These are phyloP conservation scores for Flexamia atlantica DNA, from an alignment of 2,888 invertebrate genomes.

Conservation along the genomic window DNA sequence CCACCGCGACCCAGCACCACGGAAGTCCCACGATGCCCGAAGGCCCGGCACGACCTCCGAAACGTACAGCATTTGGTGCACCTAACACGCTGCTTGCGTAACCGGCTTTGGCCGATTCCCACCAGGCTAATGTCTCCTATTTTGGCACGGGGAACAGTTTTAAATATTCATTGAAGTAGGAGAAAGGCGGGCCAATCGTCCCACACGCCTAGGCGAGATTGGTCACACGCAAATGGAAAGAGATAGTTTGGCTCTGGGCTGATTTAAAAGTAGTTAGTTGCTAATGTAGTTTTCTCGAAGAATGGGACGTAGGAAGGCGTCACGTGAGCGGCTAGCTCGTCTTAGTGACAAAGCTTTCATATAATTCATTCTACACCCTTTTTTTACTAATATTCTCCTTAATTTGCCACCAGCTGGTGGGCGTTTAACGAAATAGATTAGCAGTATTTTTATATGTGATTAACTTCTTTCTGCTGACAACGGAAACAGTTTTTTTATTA, in stretches of 20 bases:
- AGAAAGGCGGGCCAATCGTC: conserved; percentile 5
- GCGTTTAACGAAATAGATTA: no score
- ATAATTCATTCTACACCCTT: no score
- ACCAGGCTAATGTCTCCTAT: conserved; percentile 24
- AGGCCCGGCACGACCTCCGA: neutral
- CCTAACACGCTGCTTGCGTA: neutral
- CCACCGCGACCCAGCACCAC: neutral
- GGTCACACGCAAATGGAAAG: conserved; percentile 51
- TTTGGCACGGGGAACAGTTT: conserved; percentile 36
- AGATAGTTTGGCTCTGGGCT: conserved; percentile 27
- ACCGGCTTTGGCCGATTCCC: neutral
- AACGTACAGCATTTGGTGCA: neutral
- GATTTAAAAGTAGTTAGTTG: conserved; percentile 11
- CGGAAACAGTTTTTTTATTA: no score
- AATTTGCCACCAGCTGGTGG: no score
- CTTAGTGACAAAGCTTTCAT: no score
- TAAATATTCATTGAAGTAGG: conserved; percentile 48
- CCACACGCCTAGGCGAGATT: conserved; percentile 16
- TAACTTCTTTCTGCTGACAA: no score
- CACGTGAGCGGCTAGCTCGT: no score
- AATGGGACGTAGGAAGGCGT: no score
- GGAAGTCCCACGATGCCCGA: neutral
- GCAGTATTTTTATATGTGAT: no score
- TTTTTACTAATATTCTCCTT: no score
- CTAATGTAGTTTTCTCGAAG: no score